Evolutionary conservation across 2,888 invertebrate species (phyloP), one percentile per base, ranked within the genome.

Genomic region (Choristoneura rosaceana): DNA sequence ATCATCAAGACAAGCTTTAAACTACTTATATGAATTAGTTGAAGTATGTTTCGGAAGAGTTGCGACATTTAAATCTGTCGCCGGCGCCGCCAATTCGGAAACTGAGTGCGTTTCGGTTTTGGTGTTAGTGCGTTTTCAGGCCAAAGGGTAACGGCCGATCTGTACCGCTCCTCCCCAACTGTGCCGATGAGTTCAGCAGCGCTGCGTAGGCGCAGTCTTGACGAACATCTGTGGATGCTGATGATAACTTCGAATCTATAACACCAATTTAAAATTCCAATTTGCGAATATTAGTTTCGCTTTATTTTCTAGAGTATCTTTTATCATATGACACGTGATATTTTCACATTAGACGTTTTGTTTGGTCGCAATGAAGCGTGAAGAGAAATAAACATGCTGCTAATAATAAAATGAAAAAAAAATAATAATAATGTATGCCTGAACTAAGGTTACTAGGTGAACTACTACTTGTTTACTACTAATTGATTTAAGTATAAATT

Each of bases 101-200:
- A 15, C 38, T 17, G 34, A 58, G 17, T 62, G 66, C 62, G 45
- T 71, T 71, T 62, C 58, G 47, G 55, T 41, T 63, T 67, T 38
- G 66, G 58, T 34, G 38, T 55, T 52, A 65, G 41, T 73, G 64
- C 60, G 65, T 61, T 73, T 73, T 73, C 38, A 61, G 69, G 65
- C 47, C 55, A 65, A 69, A 69, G 73, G 64, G 69, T 63, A 73
- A 73, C 64, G 69, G n/a, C 69, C 69, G 69, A 47, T 45, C 50
- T 71, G 60, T 41, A 58, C 8, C 12, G 52, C n/a, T 58, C 58
- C 52, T 58, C 63, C 41, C 12, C 43, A 45, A 14, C 62, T 34
- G 55, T 63, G n/a, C n/a, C 45, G 60, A 45, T 17, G 47, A 38
- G 7, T 47, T 17, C 34, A 47, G 25, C 60, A 47, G 55, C 59